phyloP scores from a whole-genome alignment of 2,888 invertebrate species.

The Cosmia trapezina region DNA sequence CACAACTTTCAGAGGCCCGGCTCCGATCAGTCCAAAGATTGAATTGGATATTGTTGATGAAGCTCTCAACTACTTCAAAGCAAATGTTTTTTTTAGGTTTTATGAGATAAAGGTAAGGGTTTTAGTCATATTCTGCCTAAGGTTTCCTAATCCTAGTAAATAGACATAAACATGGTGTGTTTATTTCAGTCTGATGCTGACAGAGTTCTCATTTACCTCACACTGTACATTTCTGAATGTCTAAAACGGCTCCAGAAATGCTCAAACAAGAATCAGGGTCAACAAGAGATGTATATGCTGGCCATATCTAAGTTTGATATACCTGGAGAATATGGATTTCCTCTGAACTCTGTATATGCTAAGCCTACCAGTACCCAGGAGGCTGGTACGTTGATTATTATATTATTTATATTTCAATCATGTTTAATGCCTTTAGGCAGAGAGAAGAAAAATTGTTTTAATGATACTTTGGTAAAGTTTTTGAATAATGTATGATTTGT shows the following conservation, averaged over 20 bases:
- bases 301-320: conserved; percentile 98
- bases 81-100: conserved; percentile 99
- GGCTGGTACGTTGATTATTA: conserved; percentile 91
- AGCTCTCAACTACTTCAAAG: conserved; percentile 98
- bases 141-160: neutral
- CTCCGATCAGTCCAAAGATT: conserved; percentile 92
- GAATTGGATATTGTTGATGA: conserved; percentile 99
- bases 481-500: neutral
- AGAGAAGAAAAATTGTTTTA: neutral
- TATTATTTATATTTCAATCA: no score
- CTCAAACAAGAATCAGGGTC: conserved; percentile 96
- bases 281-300: conserved; percentile 98
- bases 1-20: conserved; percentile 98
- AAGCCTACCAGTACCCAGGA: conserved; percentile 95
- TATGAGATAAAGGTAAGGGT: conserved; percentile 98
- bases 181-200: conserved; percentile 97
- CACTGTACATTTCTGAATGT: conserved; percentile 99
- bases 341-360: conserved; percentile 98
- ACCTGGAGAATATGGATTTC: conserved; percentile 98
- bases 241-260: conserved; percentile 98
- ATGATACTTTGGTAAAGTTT: neutral
- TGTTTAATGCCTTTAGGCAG: no score
- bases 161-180: neutral
- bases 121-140: neutral
- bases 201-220: conserved; percentile 98